Conservation (phyloP, 2,888 invertebrate species). For the Cinara cedri region DNA sequence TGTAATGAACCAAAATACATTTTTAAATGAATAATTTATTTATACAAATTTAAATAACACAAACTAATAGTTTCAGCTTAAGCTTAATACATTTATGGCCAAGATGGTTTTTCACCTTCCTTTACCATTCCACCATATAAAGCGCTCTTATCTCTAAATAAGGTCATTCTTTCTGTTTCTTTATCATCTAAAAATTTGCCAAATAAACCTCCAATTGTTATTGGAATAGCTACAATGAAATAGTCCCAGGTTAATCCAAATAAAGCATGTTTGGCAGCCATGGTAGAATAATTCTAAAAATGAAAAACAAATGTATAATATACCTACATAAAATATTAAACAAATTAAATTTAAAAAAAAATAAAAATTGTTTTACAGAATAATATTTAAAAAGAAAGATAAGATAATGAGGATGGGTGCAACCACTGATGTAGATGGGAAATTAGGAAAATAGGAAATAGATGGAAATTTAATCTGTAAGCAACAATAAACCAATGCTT, state of each 20-base stretch:
- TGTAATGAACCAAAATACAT: background rate
- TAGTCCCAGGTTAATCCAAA: conserved; percentile 68
- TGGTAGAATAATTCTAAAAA: conserved; percentile 33
- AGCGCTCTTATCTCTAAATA: conserved; percentile 80
- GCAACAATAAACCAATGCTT: no score
- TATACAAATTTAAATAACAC: background rate
- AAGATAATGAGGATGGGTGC: no score
- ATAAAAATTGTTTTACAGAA: no score
- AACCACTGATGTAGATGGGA: no score
- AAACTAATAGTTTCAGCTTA: conserved; percentile 28
- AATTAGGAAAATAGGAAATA: no score
- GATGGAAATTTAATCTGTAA: no score
- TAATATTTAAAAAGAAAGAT: no score
- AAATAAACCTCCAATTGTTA: conserved; percentile 66
- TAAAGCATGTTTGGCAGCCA: conserved; percentile 58
- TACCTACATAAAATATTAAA: background rate
- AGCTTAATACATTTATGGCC: conserved; percentile 67
- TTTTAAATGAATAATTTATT: background rate
- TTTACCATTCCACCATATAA: conserved; percentile 73
- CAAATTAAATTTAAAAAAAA: background rate
- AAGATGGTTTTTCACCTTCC: conserved; percentile 74
- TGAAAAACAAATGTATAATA: background rate
- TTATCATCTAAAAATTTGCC: conserved; percentile 72
- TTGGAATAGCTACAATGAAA: conserved; percentile 66
- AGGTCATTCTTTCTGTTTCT: conserved; percentile 75